Percentiles rank a stretch among this genome's conserved stretches.
Conservation (phyloP, 2,797 vertebrate genomes). For the Thunnus albacares region DNA sequence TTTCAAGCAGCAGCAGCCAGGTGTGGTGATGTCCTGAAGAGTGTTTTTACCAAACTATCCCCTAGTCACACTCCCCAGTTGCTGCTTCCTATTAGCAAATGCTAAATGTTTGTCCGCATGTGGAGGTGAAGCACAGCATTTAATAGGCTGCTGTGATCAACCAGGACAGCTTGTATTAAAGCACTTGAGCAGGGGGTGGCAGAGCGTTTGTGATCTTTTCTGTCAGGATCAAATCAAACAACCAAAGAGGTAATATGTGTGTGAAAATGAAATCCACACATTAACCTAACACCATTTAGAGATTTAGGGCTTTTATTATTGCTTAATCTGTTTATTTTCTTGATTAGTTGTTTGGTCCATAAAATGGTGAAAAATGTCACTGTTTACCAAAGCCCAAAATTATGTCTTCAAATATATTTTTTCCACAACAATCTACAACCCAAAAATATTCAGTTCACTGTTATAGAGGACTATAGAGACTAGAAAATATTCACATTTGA, state of each 20-base stretch:
- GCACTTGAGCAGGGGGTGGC: not conserved
- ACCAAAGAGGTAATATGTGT: conserved; percentile 8
- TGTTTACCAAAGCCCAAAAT: too few species aligned
- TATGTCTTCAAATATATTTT: too few species aligned
- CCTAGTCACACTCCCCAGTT: conserved; percentile 32
- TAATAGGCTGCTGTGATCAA: conserved; percentile 58
- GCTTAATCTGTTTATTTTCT: too few species aligned
- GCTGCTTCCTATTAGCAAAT: conserved; percentile 52
- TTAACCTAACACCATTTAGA: not conserved
- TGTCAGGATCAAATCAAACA: conserved; percentile 24
- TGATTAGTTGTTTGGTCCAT: too few species aligned
- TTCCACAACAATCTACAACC: too few species aligned
- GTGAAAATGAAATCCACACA: not conserved
- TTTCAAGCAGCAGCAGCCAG: conserved; percentile 63
- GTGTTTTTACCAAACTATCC: conserved; percentile 35
- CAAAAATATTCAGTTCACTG: too few species aligned
- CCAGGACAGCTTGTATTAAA: conserved; percentile 44
- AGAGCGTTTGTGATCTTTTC: conserved; percentile 20
- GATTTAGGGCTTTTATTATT: not conserved
- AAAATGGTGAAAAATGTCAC: too few species aligned
- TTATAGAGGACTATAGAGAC: not conserved
- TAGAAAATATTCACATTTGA: not conserved
- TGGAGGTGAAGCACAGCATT: conserved; percentile 44
- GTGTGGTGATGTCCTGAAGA: conserved; percentile 60
- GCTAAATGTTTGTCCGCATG: conserved; percentile 58